Conservation (phyloP, 2,113 vertebrate genomes). For the Peromyscus leucopus region DNA sequence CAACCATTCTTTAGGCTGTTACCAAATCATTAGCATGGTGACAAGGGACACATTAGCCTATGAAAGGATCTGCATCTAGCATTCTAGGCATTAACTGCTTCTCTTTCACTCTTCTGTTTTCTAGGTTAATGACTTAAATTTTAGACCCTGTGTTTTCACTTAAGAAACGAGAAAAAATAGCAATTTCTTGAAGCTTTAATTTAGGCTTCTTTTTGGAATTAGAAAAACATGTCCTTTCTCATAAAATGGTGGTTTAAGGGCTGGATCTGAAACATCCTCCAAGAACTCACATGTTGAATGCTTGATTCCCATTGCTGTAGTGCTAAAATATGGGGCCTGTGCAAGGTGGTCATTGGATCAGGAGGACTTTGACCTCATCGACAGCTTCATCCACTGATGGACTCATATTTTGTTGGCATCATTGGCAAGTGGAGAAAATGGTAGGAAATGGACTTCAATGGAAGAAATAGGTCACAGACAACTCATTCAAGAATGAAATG, state of each 20-base stretch:
- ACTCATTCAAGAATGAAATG: neutral
- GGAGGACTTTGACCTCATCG: neutral
- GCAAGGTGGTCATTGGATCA: neutral
- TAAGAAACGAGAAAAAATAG: constrained; percentile 27
- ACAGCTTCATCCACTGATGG: neutral
- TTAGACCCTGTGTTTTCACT: neutral
- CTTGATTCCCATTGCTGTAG: neutral
- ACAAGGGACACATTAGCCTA: neutral
- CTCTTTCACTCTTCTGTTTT: neutral
- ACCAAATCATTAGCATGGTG: constrained; percentile 9
- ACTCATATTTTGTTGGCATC: neutral
- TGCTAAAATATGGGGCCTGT: neutral
- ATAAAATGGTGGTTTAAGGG: neutral
- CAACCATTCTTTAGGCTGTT: neutral
- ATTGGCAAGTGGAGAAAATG: neutral
- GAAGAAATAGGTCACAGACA: neutral
- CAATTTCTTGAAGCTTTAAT: neutral
- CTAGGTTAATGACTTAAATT: constrained; percentile 4
- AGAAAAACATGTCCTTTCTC: constrained; percentile 23
- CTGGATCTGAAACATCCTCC: neutral
- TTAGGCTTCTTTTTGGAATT: neutral
- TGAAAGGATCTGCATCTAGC: constrained; percentile 7
- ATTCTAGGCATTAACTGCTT: constrained; percentile 18
- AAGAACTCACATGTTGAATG: neutral
- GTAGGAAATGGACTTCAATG: neutral